Evolutionary conservation across 2,797 vertebrate genomes (phyloP).

Genomic region (Gallinago solitaria): DNA sequence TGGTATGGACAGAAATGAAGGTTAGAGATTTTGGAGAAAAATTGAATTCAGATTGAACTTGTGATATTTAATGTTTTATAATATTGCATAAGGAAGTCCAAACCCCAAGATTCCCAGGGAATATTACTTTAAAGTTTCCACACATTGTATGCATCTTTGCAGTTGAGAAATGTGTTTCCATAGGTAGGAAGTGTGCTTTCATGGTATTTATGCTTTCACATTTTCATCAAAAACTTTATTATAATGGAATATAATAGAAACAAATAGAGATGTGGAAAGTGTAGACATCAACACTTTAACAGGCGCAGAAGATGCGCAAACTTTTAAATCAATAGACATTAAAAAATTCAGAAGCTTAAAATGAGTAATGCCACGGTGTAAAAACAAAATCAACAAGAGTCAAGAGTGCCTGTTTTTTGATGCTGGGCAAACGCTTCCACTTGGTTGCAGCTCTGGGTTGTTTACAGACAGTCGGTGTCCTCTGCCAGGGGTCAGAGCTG

Average conservation of each 20-base stretch:
- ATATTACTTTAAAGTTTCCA: not conserved
- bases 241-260: not conserved
- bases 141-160: not conserved
- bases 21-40: not conserved
- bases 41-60: not conserved
- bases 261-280: not conserved
- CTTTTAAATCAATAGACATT: not conserved
- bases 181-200: not conserved
- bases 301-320: not conserved
- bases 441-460: slow-evolving; percentile 6
- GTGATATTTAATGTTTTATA: not conserved
- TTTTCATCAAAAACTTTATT: not conserved
- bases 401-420: not conserved
- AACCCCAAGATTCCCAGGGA: not conserved
- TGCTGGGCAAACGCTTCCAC: fast-evolving
- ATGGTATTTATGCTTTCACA: not conserved
- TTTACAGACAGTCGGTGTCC: not conserved
- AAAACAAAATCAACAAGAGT: not conserved
- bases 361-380: not conserved
- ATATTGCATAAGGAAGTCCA: not conserved
- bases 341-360: slow-evolving; percentile 17
- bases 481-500: not conserved
- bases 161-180: not conserved
- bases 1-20: not conserved
- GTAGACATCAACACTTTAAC: not conserved